phyloP scores from a whole-genome alignment of 2,888 invertebrate species.

The Amphipoea lucens region DNA sequence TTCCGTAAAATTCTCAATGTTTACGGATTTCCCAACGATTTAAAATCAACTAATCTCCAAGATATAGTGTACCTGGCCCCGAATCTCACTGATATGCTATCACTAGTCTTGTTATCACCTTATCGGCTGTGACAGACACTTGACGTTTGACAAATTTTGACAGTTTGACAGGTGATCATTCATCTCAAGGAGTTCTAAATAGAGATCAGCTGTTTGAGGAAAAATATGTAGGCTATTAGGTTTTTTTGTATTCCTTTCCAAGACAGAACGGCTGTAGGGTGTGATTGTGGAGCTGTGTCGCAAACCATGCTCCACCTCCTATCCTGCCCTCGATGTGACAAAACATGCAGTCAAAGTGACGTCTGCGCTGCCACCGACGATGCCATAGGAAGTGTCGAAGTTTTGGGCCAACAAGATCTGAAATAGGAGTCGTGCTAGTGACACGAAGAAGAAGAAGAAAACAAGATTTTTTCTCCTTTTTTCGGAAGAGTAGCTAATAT shows the following conservation, averaged over 20 bases:
- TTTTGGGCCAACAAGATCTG: background rate
- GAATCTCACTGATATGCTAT: slow-evolving; percentile 68
- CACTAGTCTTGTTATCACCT: slow-evolving; percentile 63
- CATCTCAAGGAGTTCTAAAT: slow-evolving; percentile 60
- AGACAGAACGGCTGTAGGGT: background rate
- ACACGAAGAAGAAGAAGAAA: background rate
- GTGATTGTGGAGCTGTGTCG: background rate
- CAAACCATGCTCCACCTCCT: background rate
- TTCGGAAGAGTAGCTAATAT: background rate
- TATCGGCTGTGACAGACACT: slow-evolving; percentile 82
- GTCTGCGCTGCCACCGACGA: background rate
- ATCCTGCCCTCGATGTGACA: too few species aligned
- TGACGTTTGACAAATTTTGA: slow-evolving; percentile 76
- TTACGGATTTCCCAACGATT: slow-evolving; percentile 60
- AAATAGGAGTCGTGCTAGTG: background rate
- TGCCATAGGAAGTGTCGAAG: background rate
- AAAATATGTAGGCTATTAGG: background rate
- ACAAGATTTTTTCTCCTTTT: background rate
- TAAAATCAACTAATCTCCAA: slow-evolving; percentile 53
- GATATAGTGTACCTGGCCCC: slow-evolving; percentile 58
- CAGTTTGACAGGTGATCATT: slow-evolving; percentile 80
- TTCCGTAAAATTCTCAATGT: slow-evolving; percentile 29
- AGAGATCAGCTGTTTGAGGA: slow-evolving; percentile 39
- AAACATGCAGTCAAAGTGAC: too few species aligned
- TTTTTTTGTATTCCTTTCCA: background rate